These are phyloP conservation scores for Porites cylindrica DNA, from an alignment of 92 coral and sea anemone genomes.

Conservation along the genomic window DNA sequence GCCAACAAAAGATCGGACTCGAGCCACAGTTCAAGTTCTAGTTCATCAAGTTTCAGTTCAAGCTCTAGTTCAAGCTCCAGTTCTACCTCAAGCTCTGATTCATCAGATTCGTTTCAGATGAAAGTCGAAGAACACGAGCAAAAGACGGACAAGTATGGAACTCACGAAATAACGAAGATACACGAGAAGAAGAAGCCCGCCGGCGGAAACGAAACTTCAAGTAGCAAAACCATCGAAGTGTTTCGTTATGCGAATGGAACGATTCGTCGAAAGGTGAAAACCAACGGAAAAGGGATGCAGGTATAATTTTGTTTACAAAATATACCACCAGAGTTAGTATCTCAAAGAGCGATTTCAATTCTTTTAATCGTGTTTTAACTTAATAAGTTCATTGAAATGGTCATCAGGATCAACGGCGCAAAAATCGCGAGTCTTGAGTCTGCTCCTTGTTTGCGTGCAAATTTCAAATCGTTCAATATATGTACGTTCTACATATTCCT, in stretches of 20 bases:
- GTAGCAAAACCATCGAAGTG: constrained; percentile 39
- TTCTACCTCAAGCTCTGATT: constrained; percentile 17
- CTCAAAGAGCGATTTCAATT: neutral
- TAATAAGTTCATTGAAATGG: too few relatives aligned
- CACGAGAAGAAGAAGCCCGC: constrained; percentile 36
- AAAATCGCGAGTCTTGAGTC: too few relatives aligned
- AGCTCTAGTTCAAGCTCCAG: neutral
- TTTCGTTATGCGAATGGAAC: constrained; percentile 53
- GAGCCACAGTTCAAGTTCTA: constrained; percentile 17
- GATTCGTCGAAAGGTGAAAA: constrained; percentile 33
- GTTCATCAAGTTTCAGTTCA: neutral
- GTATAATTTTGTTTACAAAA: neutral
- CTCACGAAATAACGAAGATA: constrained; percentile 38
- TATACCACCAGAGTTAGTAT: neutral
- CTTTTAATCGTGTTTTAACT: neutral
- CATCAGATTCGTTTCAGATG: constrained; percentile 24
- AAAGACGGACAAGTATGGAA: constrained; percentile 29
- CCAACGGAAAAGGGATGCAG: constrained; percentile 44
- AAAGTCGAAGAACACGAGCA: constrained; percentile 42
- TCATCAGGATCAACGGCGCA: too few relatives aligned
- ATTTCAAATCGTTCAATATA: too few relatives aligned
- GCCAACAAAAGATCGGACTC: constrained; percentile 19
- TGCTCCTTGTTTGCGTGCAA: too few relatives aligned
- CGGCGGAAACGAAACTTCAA: constrained; percentile 42
- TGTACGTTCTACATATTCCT: too few relatives aligned